Conservation (phyloP, 1,140 invertebrate genomes). For the Ips nitidus region DNA sequence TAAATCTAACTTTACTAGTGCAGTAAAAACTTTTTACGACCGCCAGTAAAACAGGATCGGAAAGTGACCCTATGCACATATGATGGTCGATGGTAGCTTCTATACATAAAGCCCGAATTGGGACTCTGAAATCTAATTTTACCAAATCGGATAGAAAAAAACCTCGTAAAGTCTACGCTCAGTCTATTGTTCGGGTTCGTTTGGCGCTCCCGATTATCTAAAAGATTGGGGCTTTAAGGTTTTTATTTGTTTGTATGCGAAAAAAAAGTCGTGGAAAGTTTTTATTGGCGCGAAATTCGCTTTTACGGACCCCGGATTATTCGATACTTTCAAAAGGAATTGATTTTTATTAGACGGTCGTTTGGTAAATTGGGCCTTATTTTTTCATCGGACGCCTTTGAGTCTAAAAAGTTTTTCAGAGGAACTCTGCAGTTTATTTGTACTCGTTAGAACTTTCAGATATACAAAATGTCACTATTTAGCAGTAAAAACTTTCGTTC, state of each 20-base stretch:
- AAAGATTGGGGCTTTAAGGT: slow-evolving; percentile 10
- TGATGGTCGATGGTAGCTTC: neutral
- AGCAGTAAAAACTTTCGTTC: neutral
- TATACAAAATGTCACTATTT: slow-evolving; percentile 4
- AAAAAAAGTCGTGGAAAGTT: neutral
- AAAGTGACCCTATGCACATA: neutral
- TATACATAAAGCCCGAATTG: neutral
- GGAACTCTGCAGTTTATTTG: neutral
- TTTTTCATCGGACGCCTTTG: neutral
- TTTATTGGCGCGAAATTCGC: slow-evolving; percentile 4
- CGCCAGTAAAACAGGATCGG: neutral
- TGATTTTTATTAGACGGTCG: neutral
- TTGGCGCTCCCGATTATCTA: slow-evolving; percentile 10
- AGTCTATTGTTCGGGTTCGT: slow-evolving; percentile 6
- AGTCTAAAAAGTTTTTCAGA: neutral
- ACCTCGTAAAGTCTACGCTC: neutral
- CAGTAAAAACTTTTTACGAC: slow-evolving; percentile 9
- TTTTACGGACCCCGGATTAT: neutral
- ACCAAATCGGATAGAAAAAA: slow-evolving; percentile 1
- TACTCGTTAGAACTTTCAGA: neutral
- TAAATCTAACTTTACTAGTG: neutral
- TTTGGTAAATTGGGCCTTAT: too few species aligned
- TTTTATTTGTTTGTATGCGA: slow-evolving; percentile 7
- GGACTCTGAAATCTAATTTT: neutral
- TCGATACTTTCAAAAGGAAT: slow-evolving; percentile 5